These are phyloP conservation scores for Herpailurus yagouaroundi DNA, from an alignment of 2,113 vertebrate genomes.

Conservation along the genomic window DNA sequence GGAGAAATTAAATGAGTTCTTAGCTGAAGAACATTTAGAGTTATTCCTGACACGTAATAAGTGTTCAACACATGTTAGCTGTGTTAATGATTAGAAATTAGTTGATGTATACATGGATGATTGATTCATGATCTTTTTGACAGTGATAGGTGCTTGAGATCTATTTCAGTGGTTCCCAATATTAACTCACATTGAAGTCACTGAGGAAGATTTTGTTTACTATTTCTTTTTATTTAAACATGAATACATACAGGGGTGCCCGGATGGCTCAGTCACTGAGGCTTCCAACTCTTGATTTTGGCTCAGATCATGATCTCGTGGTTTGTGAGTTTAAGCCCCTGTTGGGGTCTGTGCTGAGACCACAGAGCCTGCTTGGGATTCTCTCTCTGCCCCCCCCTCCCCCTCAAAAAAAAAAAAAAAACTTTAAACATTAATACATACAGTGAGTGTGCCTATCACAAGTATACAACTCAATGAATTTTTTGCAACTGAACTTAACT, in stretches of 20 bases:
- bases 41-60: neutral
- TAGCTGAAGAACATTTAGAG: conserved; percentile 3
- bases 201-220: neutral
- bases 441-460: neutral
- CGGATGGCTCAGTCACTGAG: too few species aligned
- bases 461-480: neutral
- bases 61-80: neutral
- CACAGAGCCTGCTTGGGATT: too few species aligned
- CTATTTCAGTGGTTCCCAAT: neutral
- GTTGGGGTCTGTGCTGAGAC: too few species aligned
- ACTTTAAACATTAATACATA: neutral
- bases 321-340: too few species aligned
- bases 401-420: too few species aligned
- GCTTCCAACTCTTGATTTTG: too few species aligned
- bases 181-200: neutral
- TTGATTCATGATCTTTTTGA: neutral
- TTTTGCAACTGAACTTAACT: neutral
- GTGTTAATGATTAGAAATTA: neutral
- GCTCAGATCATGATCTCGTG: too few species aligned
- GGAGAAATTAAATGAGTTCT: conserved; percentile 12
- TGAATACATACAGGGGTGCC: neutral
- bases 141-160: neutral
- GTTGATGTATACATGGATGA: neutral
- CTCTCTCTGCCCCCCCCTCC: too few species aligned
- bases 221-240: conserved; percentile 6